Evolutionary conservation across 2,888 invertebrate genomes (phyloP).

Genomic region (Drosophila flavopinicola): DNA sequence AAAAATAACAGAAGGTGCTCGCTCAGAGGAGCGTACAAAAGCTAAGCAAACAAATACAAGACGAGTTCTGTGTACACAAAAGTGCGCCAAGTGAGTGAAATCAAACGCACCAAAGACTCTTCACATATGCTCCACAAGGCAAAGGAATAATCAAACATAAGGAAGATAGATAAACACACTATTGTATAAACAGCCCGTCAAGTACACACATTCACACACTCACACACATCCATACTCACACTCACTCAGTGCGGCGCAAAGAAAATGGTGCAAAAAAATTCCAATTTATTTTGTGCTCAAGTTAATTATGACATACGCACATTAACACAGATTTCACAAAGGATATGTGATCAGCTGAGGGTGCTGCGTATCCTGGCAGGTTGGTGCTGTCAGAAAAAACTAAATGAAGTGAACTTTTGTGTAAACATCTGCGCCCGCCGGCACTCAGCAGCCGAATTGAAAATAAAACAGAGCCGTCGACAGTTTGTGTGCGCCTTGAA

Average conservation of each 20-base stretch:
- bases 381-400: constrained; percentile 53
- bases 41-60: constrained; percentile 21
- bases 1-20: constrained; percentile 4
- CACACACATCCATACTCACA: constrained; percentile 7
- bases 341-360: constrained; percentile 10
- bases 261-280: constrained; percentile 31
- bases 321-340: constrained; percentile 52
- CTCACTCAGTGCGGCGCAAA: constrained; percentile 17
- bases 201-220: constrained; percentile 15
- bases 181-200: constrained; percentile 17
- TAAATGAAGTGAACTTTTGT: constrained; percentile 72
- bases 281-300: constrained; percentile 59
- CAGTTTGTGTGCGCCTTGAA: constrained; percentile 21
- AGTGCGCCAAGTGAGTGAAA: constrained; percentile 35
- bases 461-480: constrained; percentile 26
- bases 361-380: no score
- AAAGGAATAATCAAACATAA: constrained; percentile 14
- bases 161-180: constrained; percentile 24
- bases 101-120: constrained; percentile 46
- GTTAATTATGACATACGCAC: constrained; percentile 57
- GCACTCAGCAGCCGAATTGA: constrained; percentile 46
- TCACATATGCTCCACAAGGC: constrained; percentile 36
- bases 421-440: constrained; percentile 67
- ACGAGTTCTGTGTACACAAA: constrained; percentile 12
- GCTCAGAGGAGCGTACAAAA: not conserved